phyloP scores from a whole-genome alignment of 1,140 invertebrate genomes.

The Conus betulinus region DNA sequence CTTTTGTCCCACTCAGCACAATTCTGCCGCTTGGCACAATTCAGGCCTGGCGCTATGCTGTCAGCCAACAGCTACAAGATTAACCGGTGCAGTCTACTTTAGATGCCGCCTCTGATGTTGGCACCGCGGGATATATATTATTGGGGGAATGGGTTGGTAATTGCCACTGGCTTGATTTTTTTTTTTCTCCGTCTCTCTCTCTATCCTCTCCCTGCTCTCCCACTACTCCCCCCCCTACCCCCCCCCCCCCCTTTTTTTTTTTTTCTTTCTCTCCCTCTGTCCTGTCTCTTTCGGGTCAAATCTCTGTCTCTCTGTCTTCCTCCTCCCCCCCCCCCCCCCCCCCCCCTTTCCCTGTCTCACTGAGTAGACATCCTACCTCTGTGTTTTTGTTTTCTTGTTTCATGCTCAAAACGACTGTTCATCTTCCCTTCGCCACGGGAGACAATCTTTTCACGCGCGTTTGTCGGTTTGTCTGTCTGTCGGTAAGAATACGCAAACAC shows the following conservation, averaged over 20 bases:
- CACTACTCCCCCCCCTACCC: not conserved
- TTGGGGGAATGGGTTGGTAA: no score
- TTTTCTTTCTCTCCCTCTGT: not conserved
- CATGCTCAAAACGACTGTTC: no score
- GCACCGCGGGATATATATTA: not conserved
- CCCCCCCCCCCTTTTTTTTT: not conserved
- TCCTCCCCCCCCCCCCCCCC: no score
- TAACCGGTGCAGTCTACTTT: conserved; percentile 1
- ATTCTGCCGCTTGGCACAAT: not conserved
- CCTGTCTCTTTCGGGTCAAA: not conserved
- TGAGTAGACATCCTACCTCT: no score
- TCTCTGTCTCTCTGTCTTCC: not conserved
- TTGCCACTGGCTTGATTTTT: not conserved
- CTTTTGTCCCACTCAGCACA: not conserved
- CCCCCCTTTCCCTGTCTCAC: no score
- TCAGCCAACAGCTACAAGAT: not conserved
- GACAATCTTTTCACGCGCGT: not conserved
- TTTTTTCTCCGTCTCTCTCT: not conserved
- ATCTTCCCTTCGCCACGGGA: no score
- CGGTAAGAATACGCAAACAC: not conserved
- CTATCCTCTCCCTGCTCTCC: not conserved
- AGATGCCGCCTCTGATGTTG: not conserved
- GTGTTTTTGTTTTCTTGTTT: no score
- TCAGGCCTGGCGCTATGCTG: not conserved
- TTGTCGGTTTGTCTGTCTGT: not conserved